These are phyloP conservation scores for Promerops cafer DNA, from an alignment of 2,113 vertebrate genomes.

Conservation along the genomic window DNA sequence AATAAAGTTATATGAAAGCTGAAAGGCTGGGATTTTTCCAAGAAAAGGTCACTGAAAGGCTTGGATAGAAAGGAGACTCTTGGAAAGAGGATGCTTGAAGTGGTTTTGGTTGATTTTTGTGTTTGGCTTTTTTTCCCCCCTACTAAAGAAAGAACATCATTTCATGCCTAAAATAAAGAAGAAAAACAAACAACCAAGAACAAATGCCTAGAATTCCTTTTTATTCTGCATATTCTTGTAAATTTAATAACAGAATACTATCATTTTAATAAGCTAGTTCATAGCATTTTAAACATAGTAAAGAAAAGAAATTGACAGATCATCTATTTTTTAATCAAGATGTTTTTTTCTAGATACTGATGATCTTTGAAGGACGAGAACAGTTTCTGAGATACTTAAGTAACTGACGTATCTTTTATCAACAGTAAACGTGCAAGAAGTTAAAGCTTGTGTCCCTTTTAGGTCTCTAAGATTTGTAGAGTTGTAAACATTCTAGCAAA, in stretches of 20 bases:
- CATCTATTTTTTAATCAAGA: not conserved
- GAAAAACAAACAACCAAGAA: not conserved
- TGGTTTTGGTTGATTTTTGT: not conserved
- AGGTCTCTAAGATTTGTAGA: constrained; percentile 16
- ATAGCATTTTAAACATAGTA: not conserved
- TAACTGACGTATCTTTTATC: not conserved
- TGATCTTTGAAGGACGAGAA: not conserved
- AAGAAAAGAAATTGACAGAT: not conserved
- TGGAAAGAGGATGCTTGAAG: not conserved
- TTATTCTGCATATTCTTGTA: not conserved
- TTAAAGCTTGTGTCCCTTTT: not conserved
- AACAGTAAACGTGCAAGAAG: not conserved
- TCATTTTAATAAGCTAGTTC: not conserved
- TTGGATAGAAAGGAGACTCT: not conserved
- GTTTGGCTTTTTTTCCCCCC: accelerated
- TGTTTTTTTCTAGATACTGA: not conserved
- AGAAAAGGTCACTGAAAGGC: not conserved
- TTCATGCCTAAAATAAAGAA: not conserved
- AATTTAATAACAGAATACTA: not conserved
- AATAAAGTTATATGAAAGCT: not conserved
- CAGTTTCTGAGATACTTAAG: not conserved
- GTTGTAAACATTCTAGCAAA: constrained; percentile 50
- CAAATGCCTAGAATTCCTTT: not conserved
- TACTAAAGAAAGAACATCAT: not conserved
- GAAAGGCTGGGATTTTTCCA: not conserved